Evolutionary conservation across 2,113 vertebrate species (phyloP).

Genomic region (Nannobrachium achirus): DNA sequence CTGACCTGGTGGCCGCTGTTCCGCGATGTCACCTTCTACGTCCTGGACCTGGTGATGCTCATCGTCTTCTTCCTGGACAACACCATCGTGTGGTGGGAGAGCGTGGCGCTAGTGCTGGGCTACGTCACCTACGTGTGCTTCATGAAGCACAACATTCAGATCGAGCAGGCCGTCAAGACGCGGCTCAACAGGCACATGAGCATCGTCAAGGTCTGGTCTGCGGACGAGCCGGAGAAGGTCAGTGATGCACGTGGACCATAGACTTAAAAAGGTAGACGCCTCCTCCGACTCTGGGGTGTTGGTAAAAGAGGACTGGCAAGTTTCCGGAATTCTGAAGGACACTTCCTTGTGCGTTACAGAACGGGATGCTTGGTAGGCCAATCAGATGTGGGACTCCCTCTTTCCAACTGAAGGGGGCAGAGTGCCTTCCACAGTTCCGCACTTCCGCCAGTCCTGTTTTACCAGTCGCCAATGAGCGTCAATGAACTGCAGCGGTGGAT

Average conservation of each 20-base stretch:
- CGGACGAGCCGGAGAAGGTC: slow-evolving; percentile 83
- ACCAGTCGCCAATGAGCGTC: too few species aligned
- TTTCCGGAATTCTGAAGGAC: too few species aligned
- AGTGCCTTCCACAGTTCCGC: too few species aligned
- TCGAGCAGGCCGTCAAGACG: slow-evolving; percentile 84
- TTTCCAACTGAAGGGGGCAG: too few species aligned
- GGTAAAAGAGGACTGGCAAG: too few species aligned
- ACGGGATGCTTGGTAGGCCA: too few species aligned
- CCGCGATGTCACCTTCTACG: slow-evolving; percentile 91
- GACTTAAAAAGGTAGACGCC: too few species aligned
- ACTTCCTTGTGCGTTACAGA: too few species aligned
- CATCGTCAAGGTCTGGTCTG: slow-evolving; percentile 82
- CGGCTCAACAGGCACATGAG: slow-evolving; percentile 81
- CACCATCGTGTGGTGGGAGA: slow-evolving; percentile 91
- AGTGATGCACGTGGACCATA: slow-evolving; percentile 47
- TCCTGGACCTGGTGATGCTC: slow-evolving; percentile 90
- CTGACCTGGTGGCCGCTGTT: slow-evolving; percentile 97
- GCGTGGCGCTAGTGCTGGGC: slow-evolving; percentile 82
- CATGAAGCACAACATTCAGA: slow-evolving; percentile 88
- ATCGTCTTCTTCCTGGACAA: slow-evolving; percentile 94
- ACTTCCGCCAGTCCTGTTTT: too few species aligned
- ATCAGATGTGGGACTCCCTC: too few species aligned
- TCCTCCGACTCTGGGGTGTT: too few species aligned
- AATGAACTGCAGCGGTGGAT: too few species aligned
- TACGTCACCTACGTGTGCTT: slow-evolving; percentile 87